Conservation (phyloP, 2,113 vertebrate species). For the Gymnobelideus leadbeateri region DNA sequence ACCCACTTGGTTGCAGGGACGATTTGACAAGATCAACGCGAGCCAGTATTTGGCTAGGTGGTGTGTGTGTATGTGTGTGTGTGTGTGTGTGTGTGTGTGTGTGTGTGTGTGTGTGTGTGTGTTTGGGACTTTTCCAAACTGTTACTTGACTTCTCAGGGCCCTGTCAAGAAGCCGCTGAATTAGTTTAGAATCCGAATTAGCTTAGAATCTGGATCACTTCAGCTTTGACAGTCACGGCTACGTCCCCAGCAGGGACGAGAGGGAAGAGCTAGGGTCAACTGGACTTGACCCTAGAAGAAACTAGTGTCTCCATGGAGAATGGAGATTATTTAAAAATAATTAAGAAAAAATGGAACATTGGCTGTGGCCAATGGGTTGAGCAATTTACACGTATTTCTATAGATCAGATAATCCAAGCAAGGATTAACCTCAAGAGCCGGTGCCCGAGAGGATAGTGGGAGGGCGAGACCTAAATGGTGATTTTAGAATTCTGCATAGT, state of each 20-base stretch:
- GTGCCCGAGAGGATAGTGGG: background rate
- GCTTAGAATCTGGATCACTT: background rate
- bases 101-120: background rate
- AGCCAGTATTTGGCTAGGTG: background rate
- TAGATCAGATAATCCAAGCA: background rate
- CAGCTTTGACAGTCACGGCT: background rate
- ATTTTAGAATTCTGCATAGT: slow-evolving; percentile 27
- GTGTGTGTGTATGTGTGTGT: background rate
- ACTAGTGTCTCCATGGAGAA: background rate
- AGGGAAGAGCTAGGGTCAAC: background rate
- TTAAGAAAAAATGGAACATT: background rate
- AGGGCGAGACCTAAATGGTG: slow-evolving; percentile 33
- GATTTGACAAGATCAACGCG: background rate
- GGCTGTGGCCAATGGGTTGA: background rate
- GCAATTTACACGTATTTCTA: background rate
- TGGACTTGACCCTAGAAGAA: background rate
- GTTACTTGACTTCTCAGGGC: background rate
- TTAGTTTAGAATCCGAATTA: background rate
- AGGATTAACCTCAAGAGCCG: slow-evolving; percentile 8
- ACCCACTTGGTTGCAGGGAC: background rate
- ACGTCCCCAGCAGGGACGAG: background rate
- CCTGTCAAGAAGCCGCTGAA: background rate
- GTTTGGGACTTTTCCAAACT: background rate
- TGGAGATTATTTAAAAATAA: background rate
- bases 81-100: background rate